Evolutionary conservation across 2,113 vertebrate species (phyloP).

Genomic region (Cyphotilapia sp.): DNA sequence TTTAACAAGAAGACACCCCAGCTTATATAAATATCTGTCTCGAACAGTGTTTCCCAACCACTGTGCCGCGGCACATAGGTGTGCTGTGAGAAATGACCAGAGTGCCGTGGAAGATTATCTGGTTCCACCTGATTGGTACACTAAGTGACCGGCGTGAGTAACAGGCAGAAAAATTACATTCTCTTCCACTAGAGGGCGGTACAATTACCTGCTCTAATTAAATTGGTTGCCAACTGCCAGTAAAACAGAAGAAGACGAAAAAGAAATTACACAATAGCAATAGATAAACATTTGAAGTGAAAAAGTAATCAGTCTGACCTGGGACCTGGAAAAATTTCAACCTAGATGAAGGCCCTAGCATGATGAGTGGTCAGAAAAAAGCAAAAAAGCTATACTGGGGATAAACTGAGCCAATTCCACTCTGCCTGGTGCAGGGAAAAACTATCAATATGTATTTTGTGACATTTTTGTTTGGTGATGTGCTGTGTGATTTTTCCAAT

Average conservation of each 20-base stretch:
- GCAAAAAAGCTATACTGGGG: neutral
- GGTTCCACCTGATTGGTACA: neutral
- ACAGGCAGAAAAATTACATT: neutral
- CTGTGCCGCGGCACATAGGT: neutral
- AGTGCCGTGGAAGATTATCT: neutral
- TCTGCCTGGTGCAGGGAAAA: rapidly evolving
- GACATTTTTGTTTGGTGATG: neutral
- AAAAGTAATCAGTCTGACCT: neutral
- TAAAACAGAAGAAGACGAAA: neutral
- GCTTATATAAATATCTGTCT: rapidly evolving
- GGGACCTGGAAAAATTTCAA: neutral
- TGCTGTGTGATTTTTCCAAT: neutral
- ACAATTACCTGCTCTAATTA: neutral
- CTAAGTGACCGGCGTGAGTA: neutral
- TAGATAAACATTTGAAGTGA: neutral
- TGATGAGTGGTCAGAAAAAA: neutral
- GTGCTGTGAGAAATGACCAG: neutral
- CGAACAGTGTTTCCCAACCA: rapidly evolving
- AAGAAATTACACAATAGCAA: rapidly evolving
- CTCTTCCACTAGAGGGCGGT: neutral
- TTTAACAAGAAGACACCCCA: rapidly evolving
- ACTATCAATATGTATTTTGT: neutral
- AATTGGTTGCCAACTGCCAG: neutral
- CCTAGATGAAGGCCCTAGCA: neutral
- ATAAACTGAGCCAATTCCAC: neutral